Conservation (phyloP, 2,113 vertebrate genomes). For the Larimichthys crocea region DNA sequence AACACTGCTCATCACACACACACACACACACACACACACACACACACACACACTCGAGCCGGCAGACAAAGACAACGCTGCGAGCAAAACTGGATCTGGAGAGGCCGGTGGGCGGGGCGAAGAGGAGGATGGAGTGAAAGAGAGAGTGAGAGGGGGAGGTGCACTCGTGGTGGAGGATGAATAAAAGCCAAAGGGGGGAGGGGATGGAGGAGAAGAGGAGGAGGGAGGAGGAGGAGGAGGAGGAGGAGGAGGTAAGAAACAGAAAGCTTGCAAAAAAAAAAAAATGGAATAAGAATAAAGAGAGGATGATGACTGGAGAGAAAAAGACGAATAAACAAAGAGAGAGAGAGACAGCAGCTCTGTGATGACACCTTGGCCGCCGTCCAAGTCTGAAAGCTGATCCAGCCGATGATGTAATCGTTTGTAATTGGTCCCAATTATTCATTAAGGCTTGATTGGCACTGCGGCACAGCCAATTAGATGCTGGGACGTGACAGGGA, state of each 20-base stretch:
- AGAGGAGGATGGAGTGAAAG: conserved; percentile 62
- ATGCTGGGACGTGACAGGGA: conserved; percentile 28
- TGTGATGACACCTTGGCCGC: conserved; percentile 26
- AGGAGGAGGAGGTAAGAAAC: conserved; percentile 20
- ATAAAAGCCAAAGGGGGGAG: conserved; percentile 57
- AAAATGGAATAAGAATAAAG: conserved; percentile 4
- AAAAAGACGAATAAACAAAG: not conserved
- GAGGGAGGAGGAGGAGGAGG: not conserved
- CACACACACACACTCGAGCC: conserved; percentile 20
- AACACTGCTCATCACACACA: conserved; percentile 27
- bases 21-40: conserved; percentile 37
- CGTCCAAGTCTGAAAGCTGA: conserved; percentile 24
- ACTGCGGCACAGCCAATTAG: conserved; percentile 54
- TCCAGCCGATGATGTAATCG: conserved; percentile 72
- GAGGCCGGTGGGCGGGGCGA: conserved; percentile 68
- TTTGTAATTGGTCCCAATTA: conserved; percentile 65
- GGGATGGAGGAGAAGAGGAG: conserved; percentile 5
- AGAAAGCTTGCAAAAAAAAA: conserved; percentile 35
- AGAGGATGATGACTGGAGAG: not conserved
- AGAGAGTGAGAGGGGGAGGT: conserved; percentile 56
- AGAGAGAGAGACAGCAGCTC: not conserved
- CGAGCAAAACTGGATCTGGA: conserved; percentile 53
- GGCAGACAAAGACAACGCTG: conserved; percentile 70
- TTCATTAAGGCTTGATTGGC: conserved; percentile 57
- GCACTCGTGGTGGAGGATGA: conserved; percentile 45